Evolutionary conservation across 2,797 vertebrate genomes (phyloP).

Genomic region (Neopelma chrysocephalum): DNA sequence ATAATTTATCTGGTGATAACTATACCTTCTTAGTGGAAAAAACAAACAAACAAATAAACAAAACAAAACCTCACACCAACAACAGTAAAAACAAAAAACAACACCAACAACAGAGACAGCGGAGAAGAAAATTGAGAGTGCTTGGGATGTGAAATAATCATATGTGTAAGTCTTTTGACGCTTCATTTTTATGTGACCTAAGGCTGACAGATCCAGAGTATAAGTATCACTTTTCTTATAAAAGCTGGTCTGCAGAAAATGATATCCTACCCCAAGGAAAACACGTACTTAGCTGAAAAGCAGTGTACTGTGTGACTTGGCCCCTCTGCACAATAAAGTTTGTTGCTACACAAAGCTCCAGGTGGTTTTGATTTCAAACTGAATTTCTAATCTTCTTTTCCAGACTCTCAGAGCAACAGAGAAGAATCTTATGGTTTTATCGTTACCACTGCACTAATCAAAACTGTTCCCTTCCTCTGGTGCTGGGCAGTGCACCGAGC

Average conservation of each 20-base stretch:
- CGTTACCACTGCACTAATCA: slow-evolving; percentile 71
- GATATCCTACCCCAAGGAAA: slow-evolving; percentile 32
- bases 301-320: not conserved
- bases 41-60: not conserved
- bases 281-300: slow-evolving; percentile 8
- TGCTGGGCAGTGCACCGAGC: slow-evolving; percentile 81
- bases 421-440: slow-evolving; percentile 84
- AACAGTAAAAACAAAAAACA: not conserved
- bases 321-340: slow-evolving; percentile 14
- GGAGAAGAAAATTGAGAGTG: not conserved
- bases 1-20: not conserved
- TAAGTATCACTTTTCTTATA: slow-evolving; percentile 54
- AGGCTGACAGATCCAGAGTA: slow-evolving; percentile 50
- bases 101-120: not conserved
- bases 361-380: slow-evolving; percentile 65
- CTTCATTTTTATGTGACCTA: slow-evolving; percentile 55
- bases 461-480: slow-evolving; percentile 82
- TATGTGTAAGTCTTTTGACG: slow-evolving; percentile 18
- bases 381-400: slow-evolving; percentile 51
- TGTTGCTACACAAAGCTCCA: slow-evolving; percentile 33
- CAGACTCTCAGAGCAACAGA: slow-evolving; percentile 85
- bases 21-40: not conserved
- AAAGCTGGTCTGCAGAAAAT: slow-evolving; percentile 45
- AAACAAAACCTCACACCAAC: not conserved
- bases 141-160: slow-evolving; percentile 25